A percentile compares a stretch with the other conserved stretches of the same genome.
Conservation (phyloP, 1,140 invertebrate genomes). For the Pogonognathellus flavescens region DNA sequence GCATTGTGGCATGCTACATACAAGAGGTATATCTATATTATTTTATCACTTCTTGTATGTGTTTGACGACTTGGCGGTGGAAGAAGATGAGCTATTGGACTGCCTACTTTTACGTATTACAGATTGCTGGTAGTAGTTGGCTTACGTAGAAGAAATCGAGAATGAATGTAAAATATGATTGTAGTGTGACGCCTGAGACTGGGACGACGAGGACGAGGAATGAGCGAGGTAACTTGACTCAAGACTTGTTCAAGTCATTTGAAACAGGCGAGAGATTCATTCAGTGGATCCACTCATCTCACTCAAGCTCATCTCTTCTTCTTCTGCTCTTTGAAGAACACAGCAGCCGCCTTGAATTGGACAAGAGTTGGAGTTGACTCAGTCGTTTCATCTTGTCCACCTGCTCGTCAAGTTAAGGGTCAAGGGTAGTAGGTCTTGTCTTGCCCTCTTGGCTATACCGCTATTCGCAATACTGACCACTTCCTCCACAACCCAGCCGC, state of each 20-base stretch:
- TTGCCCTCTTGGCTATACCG: constrained; percentile 55
- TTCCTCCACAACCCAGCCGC: constrained; percentile 25
- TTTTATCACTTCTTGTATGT: too few species aligned
- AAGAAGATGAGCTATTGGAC: too few species aligned
- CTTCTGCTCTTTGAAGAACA: background rate
- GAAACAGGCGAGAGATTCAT: background rate
- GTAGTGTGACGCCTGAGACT: too few species aligned
- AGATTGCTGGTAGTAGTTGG: background rate
- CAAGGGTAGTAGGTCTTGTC: constrained; percentile 59
- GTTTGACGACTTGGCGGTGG: too few species aligned
- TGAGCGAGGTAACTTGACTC: too few species aligned
- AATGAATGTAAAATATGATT: background rate
- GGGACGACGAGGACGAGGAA: too few species aligned
- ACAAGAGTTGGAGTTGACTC: constrained; percentile 30
- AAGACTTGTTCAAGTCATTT: too few species aligned
- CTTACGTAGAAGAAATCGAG: background rate
- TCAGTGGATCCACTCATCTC: background rate
- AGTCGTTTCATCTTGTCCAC: constrained; percentile 29
- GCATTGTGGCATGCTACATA: too few species aligned
- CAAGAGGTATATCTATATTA: too few species aligned
- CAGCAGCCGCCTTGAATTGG: constrained; percentile 22
- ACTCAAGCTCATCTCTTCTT: background rate
- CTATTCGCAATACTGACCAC: constrained; percentile 57
- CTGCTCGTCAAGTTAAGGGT: constrained; percentile 51
- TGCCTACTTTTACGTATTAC: background rate